These are phyloP conservation scores for Aleadryas rufinucha DNA, from an alignment of 2,113 vertebrate species.

Conservation along the genomic window DNA sequence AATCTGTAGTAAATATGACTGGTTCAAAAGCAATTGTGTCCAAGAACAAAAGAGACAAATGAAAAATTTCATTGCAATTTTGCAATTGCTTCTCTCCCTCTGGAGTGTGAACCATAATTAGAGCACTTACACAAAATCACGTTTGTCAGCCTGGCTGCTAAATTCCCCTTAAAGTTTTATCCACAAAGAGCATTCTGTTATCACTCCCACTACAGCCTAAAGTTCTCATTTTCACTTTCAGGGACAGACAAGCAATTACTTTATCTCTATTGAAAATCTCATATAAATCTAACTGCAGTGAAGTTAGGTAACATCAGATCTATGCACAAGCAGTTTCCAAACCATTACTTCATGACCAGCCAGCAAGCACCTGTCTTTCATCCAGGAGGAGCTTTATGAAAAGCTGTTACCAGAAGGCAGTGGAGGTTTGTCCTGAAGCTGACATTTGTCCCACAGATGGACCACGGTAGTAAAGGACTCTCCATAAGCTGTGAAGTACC, in stretches of 20 bases:
- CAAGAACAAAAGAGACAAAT: slow-evolving; percentile 44
- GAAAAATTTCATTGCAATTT: slow-evolving; percentile 29
- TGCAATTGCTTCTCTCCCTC: slow-evolving; percentile 26
- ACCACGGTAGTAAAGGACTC: not conserved
- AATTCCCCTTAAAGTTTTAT: slow-evolving; percentile 25
- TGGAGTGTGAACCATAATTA: slow-evolving; percentile 38
- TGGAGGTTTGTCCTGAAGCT: not conserved
- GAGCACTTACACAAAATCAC: slow-evolving; percentile 24
- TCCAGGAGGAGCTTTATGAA: not conserved
- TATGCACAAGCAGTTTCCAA: not conserved
- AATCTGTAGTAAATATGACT: not conserved
- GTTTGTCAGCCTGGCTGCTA: slow-evolving; percentile 37
- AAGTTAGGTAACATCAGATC: not conserved
- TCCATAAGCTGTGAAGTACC: not conserved
- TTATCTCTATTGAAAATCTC: slow-evolving; percentile 26
- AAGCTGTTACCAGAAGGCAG: not conserved
- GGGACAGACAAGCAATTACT: not conserved
- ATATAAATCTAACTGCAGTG: not conserved
- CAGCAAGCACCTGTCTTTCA: not conserved
- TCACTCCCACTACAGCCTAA: not conserved
- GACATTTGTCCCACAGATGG: not conserved
- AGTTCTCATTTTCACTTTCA: slow-evolving; percentile 8
- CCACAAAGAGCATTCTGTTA: slow-evolving; percentile 17
- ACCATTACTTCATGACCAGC: not conserved
- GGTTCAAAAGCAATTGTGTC: slow-evolving; percentile 33